Conservation (phyloP, 2,113 vertebrate species). For the Periophthalmus modestus region DNA sequence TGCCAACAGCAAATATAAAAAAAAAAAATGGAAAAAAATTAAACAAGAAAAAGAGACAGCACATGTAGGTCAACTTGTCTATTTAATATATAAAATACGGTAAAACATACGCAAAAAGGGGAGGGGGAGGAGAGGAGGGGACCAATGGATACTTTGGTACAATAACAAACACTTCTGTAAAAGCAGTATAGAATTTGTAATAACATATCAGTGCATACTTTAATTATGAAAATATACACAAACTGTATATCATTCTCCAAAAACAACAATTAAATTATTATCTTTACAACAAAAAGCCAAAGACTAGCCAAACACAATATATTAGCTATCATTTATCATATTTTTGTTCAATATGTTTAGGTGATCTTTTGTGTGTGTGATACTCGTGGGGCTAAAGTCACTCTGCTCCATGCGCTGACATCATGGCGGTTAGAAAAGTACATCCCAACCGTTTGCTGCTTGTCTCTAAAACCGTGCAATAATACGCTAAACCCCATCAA, state of each 20-base stretch:
- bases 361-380: conserved; percentile 75
- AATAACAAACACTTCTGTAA: conserved; percentile 93
- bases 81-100: conserved; percentile 88
- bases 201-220: conserved; percentile 97
- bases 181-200: conserved; percentile 92
- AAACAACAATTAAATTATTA: conserved; percentile 76
- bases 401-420: conserved; percentile 84
- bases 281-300: conserved; percentile 83
- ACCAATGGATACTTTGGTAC: conserved; percentile 92
- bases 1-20: background rate
- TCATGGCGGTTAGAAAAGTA: conserved; percentile 82
- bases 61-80: conserved; percentile 81
- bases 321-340: conserved; percentile 87
- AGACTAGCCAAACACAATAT: conserved; percentile 94
- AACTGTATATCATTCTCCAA: conserved; percentile 92
- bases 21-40: background rate
- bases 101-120: conserved; percentile 83
- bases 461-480: conserved; percentile 81
- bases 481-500: conserved; percentile 79
- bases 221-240: conserved; percentile 97
- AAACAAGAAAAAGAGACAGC: background rate
- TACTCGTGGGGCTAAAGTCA: conserved; percentile 82
- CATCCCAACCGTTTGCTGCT: background rate
- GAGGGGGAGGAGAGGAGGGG: conserved; percentile 71
- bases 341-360: conserved; percentile 63